Evolutionary conservation across 2,797 vertebrate species (phyloP), one percentile per base, ranked within the genome.

Genomic region (Psittacula derbiana): DNA sequence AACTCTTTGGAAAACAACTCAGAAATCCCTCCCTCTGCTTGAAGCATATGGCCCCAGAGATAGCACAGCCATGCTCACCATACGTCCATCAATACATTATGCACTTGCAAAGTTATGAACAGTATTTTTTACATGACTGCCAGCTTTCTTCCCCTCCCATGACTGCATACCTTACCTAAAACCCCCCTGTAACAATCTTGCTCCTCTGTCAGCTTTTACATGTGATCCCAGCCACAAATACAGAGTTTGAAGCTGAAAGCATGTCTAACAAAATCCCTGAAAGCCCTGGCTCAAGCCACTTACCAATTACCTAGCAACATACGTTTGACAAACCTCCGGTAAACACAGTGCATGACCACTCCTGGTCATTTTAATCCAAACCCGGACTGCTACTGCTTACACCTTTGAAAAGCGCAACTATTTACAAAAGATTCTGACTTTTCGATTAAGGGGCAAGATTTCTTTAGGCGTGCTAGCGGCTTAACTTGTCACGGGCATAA

Each of bases 21-120:
- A 2, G 50, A 76, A 66, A 49, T 8, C n/a, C 41, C 30, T 44
- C 11, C 17, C 8, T 74, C 27, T 69, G 49, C 41, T 14, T 20
- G 74, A 33, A 40, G 58, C 16, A 8, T 3, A 6, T 0, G 31
- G 71, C 33, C 62, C 27, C 87, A 38, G 16, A 61, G 90, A 28
- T 0, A 41, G 27, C 58, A 14, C 0, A 12, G 43, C 74, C 38
- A 18, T 0, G 3, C 31, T 27, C 75, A 3, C 1, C 3, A 31
- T 19, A 23, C 3, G 25, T 5, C 20, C 57, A 21, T 5, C 17
- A 4, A 8, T 2, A 13, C 67, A 19, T 1, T 2, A 8, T 0
- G 20, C 50, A 8, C 40, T 30, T 1, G 12, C 47, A 38, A 28
- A 12, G 14, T 8, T 47, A 47, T 0, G 2, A 80, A 18, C 3